phyloP scores from a whole-genome alignment of 1,140 invertebrate genomes.

The Psilanteris sp. region DNA sequence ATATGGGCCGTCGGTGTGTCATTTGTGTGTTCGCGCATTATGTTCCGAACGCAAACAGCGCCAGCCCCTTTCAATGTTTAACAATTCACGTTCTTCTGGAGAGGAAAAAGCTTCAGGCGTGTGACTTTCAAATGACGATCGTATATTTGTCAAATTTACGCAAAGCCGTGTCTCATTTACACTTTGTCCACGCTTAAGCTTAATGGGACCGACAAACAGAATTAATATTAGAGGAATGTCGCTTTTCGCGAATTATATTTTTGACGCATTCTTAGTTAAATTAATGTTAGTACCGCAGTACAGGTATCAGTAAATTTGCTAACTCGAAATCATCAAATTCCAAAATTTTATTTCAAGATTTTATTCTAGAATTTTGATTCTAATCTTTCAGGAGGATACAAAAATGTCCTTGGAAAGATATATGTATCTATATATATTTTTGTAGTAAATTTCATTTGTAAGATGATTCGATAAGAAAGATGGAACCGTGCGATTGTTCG shows the following conservation, averaged over 20 bases:
- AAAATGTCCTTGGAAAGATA: too few relatives aligned
- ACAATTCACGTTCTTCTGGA: constrained; percentile 22
- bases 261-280: too few relatives aligned
- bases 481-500: too few relatives aligned
- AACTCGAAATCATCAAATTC: too few relatives aligned
- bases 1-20: constrained; percentile 37
- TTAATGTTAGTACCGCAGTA: too few relatives aligned
- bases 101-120: constrained; percentile 7
- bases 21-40: constrained; percentile 42
- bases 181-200: constrained; percentile 5
- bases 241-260: not conserved
- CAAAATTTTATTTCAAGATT: too few relatives aligned
- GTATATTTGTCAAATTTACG: constrained; percentile 9
- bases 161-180: constrained; percentile 7
- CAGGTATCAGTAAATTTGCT: too few relatives aligned
- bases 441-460: too few relatives aligned
- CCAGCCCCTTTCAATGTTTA: constrained; percentile 18
- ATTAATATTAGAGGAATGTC: not conserved
- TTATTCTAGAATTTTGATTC: too few relatives aligned
- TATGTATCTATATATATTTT: too few relatives aligned
- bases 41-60: constrained; percentile 21
- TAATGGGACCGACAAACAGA: not conserved
- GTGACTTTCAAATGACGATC: constrained; percentile 8
- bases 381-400: too few relatives aligned
- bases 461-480: too few relatives aligned